Base-by-base conservation (phyloP, 2,888 invertebrate species). In the Luperina testacea region DNA sequence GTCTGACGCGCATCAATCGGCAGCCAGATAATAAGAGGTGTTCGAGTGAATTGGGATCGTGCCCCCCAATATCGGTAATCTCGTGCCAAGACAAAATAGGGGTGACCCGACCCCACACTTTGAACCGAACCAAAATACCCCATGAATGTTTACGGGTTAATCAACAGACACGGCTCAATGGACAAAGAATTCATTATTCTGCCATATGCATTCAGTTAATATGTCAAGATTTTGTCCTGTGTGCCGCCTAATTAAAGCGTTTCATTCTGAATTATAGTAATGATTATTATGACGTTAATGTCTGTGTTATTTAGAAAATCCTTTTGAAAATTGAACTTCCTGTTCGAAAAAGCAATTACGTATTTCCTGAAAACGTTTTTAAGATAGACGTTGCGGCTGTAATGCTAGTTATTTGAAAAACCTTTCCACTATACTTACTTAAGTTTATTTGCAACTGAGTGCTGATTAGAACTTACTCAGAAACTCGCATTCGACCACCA, bases 11-110 rank as follows among this genome's bases (percentile, higher is more conserved):
- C 92, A 92, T 96, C 96, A 95, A 94, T 96, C 95, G 91, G 89
- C 94, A 91, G 85, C 84, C 82, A 86, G 88, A 92, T 92, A 93
- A 92, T 94, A 92, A 92, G 91, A 94, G 92, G 94, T 94, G 94
- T 92, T 86, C 78, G 89, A 92, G 88, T 92, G 93, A 93, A 95
- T 95, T 94, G 94, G 94, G 95, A 90, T 94, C 95, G 91, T 93
- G 95, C 94, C 95, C 95, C 84, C 92, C 93, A 91, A 93, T 94
- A 93, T 92, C 91, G 91, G 92, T 95, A 94, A 95, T 95, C 95
- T 94, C 94, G 94, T 95, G 95, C 92, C 94, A 91, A 92, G 92
- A 92, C 91, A 89, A 87, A 90, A 91, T 89, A 89, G 90, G 94
- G 94, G 94, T 92, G 92, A 92, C 88, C 83, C 91, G 93, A 92